A percentile compares a stretch with the other conserved stretches of the same genome.
phyloP scores from a whole-genome alignment of 2,797 vertebrate genomes.

The Onychomys leucogaster region DNA sequence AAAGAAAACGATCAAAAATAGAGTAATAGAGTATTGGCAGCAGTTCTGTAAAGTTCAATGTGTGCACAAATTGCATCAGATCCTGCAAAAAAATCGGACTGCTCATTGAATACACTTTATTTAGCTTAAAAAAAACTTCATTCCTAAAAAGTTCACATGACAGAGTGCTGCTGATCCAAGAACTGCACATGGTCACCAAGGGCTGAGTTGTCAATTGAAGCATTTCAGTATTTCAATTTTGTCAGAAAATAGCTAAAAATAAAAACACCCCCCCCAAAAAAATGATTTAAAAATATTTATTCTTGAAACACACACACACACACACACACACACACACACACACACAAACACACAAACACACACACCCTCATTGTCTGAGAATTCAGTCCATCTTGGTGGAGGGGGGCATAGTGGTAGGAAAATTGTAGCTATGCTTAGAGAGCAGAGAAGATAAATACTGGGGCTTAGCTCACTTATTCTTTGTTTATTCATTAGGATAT shows the following conservation, averaged over 20 bases:
- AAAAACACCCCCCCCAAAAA: no score
- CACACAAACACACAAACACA: no score
- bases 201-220: neutral
- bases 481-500: no score
- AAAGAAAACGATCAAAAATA: neutral
- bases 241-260: neutral
- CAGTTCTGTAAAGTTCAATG: neutral
- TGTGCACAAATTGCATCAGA: neutral
- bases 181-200: neutral
- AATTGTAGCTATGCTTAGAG: no score
- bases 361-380: no score
- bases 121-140: neutral
- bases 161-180: neutral
- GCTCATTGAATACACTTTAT: neutral
- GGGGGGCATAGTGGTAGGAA: no score
- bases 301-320: no score
- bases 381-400: no score
- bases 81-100: neutral
- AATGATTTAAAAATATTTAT: no score
- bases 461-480: no score
- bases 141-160: neutral
- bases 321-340: no score
- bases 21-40: neutral
- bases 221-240: neutral
- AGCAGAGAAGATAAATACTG: no score